phyloP scores from a whole-genome alignment of 2,797 vertebrate species.

The Pseudomugil gertrudae region DNA sequence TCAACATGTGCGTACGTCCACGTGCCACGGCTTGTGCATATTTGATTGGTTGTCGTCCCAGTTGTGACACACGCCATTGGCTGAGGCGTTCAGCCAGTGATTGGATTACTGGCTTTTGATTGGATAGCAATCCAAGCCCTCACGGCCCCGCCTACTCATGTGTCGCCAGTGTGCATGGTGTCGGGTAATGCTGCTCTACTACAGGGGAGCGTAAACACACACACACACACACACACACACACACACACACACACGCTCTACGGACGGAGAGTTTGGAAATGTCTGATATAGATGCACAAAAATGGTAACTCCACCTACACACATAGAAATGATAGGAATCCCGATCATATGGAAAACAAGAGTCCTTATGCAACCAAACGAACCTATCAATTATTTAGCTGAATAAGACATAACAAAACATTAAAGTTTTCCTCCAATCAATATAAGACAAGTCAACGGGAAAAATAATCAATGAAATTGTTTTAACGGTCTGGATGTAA shows the following conservation, averaged over 20 bases:
- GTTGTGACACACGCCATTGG: conserved; percentile 65
- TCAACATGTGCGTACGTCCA: conserved; percentile 84
- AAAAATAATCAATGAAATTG: background rate
- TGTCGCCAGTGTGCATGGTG: conserved; percentile 66
- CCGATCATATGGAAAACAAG: background rate
- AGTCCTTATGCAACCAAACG: conserved; percentile 33
- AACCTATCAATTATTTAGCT: conserved; percentile 2
- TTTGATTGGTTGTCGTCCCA: conserved; percentile 69
- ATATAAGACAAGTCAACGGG: background rate
- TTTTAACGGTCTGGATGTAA: background rate
- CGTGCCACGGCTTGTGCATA: conserved; percentile 78
- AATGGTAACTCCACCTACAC: conserved; percentile 14
- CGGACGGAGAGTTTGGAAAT: conserved; percentile 15
- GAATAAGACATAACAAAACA: background rate
- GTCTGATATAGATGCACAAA: conserved; percentile 16
- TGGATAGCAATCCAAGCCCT: conserved; percentile 55
- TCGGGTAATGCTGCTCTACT: conserved; percentile 54
- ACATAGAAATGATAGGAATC: conserved; percentile 8
- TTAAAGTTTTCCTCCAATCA: no score
- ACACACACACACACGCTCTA: conserved; percentile 59
- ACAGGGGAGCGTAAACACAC: conserved; percentile 71
- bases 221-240: conserved; percentile 60
- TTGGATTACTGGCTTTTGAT: conserved; percentile 51
- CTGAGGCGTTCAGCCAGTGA: conserved; percentile 65
- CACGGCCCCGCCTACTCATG: conserved; percentile 71